Percentiles rank a stretch among this genome's conserved stretches.
Evolutionary conservation across 2,888 invertebrate species (phyloP).

Genomic region (Cosmopolites sordidus): DNA sequence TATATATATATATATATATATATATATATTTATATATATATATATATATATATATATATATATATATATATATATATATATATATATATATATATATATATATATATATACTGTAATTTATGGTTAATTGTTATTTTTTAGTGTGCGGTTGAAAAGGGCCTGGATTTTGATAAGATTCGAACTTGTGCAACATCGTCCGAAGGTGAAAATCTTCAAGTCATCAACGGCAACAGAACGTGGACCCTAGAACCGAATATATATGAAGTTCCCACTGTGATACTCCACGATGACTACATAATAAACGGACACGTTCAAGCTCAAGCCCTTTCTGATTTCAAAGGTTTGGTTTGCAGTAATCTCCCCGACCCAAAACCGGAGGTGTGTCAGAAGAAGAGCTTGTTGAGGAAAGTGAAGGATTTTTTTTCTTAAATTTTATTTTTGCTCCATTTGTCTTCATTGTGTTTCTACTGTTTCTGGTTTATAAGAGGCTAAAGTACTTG

Average conservation of each 20-base stretch:
- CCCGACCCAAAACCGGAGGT: slow-evolving; percentile 19
- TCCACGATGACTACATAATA: slow-evolving; percentile 40
- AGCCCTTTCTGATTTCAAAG: slow-evolving; percentile 32
- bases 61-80: too few species aligned
- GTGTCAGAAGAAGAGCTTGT: slow-evolving; percentile 19
- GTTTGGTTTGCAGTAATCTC: slow-evolving; percentile 30
- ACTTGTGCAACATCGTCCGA: slow-evolving; percentile 35
- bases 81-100: not conserved
- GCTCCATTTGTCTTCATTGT: not conserved
- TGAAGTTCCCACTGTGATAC: slow-evolving; percentile 48
- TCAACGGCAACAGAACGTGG: slow-evolving; percentile 45
- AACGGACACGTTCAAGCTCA: slow-evolving; percentile 23
- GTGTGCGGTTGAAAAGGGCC: slow-evolving; percentile 40
- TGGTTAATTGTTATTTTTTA: slow-evolving; percentile 31
- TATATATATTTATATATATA: too few species aligned
- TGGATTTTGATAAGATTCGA: slow-evolving; percentile 35
- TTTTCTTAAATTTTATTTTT: slow-evolving; percentile 8
- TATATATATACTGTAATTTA: too few species aligned
- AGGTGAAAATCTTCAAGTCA: slow-evolving; percentile 43
- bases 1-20: too few species aligned
- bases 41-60: too few species aligned
- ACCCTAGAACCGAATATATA: slow-evolving; percentile 39
- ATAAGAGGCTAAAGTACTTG: too few species aligned
- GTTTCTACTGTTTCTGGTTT: too few species aligned
- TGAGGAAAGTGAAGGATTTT: slow-evolving; percentile 11